Percentiles rank a stretch among this genome's conserved stretches.
phyloP scores from a whole-genome alignment of 1,140 invertebrate genomes.

The Monochamus saltuarius region DNA sequence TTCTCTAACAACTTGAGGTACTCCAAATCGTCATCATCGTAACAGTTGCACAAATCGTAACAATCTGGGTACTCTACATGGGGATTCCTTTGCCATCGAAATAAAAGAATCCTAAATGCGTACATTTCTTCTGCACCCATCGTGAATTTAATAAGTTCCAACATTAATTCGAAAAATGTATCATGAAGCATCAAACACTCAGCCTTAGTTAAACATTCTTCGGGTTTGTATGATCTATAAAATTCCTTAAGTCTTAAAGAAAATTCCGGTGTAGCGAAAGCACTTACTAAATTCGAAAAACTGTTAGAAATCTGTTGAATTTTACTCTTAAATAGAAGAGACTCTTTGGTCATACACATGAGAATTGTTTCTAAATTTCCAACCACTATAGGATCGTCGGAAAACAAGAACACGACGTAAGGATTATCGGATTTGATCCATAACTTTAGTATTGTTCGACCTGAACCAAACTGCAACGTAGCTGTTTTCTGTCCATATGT shows the following conservation, averaged over 20 bases:
- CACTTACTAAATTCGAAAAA: conserved; percentile 30
- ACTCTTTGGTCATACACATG: conserved; percentile 41
- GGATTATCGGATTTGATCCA: conserved; percentile 39
- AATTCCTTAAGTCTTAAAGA: conserved; percentile 29
- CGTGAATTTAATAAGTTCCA: conserved; percentile 9
- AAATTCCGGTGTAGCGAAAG: conserved; percentile 43
- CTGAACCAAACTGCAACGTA: conserved; percentile 42
- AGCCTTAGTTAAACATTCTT: conserved; percentile 18
- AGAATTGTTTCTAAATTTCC: conserved; percentile 44
- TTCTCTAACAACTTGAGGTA: conserved; percentile 28
- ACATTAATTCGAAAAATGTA: conserved; percentile 35
- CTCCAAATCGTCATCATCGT: conserved; percentile 17
- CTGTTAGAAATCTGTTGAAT: background rate
- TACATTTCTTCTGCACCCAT: background rate
- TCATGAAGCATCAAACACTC: conserved; percentile 33
- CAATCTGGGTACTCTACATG: background rate
- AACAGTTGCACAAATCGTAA: background rate
- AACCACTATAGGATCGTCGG: conserved; percentile 41
- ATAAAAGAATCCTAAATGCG: background rate
- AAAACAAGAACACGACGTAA: conserved; percentile 38
- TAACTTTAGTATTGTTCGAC: conserved; percentile 43
- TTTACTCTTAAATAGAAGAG: conserved; percentile 22
- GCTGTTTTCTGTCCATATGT: conserved; percentile 40
- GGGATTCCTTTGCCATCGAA: background rate
- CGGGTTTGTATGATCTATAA: conserved; percentile 44